These are phyloP conservation scores for Pogonophryne albipinna DNA, from an alignment of 2,797 vertebrate genomes.

Conservation along the genomic window DNA sequence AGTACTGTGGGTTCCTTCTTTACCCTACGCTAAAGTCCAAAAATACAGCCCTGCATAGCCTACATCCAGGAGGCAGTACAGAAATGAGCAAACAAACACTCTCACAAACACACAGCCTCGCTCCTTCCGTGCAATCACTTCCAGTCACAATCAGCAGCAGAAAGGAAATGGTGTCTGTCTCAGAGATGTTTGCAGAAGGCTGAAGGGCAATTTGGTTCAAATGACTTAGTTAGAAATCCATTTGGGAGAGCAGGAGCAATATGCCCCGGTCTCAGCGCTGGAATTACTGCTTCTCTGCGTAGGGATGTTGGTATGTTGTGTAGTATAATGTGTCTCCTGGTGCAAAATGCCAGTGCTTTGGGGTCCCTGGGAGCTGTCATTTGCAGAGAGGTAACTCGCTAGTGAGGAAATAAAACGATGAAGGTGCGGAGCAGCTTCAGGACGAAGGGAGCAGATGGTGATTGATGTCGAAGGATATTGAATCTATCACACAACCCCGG, in stretches of 20 bases:
- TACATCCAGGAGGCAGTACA: neutral
- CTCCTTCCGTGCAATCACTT: constrained; percentile 36
- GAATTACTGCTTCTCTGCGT: constrained; percentile 1
- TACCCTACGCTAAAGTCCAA: neutral
- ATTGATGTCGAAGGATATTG: constrained; percentile 63
- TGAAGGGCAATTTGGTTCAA: constrained; percentile 66
- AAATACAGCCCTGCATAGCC: constrained; percentile 1
- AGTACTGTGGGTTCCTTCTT: neutral
- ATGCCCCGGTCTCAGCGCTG: constrained; percentile 12
- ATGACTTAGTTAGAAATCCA: constrained; percentile 64
- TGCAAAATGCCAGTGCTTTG: constrained; percentile 7
- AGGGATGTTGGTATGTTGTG: constrained; percentile 27
- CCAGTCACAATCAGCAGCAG: constrained; percentile 35
- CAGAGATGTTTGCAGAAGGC: constrained; percentile 55
- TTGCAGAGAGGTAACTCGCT: constrained; percentile 11
- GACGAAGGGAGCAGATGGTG: constrained; percentile 40
- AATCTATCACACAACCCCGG: constrained; percentile 52
- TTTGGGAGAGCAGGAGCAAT: constrained; percentile 50
- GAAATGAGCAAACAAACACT: neutral
- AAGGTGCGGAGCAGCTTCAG: constrained; percentile 11
- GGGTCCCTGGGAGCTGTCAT: neutral
- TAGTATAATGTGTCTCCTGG: constrained; percentile 24
- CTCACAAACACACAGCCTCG: neutral
- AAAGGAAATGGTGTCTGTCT: constrained; percentile 63
- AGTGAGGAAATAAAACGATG: constrained; percentile 30